These are phyloP conservation scores for Phrynocephalus forsythii DNA, from an alignment of 2,797 vertebrate species.

Conservation along the genomic window DNA sequence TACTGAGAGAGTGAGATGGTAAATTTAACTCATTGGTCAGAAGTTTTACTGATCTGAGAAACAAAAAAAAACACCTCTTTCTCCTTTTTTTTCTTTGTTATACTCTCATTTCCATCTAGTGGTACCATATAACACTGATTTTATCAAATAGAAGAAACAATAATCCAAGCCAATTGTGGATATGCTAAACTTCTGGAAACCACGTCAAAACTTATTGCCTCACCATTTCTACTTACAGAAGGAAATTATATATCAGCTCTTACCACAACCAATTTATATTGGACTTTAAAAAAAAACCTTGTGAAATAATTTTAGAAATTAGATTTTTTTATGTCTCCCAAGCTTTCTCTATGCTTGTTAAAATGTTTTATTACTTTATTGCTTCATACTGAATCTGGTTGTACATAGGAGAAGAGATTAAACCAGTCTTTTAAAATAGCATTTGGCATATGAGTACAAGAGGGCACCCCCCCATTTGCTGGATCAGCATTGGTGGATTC, in stretches of 20 bases:
- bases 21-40: slow-evolving; percentile 47
- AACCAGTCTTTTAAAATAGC: too few relatives aligned
- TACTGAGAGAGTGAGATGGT: slow-evolving; percentile 35
- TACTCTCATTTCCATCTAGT: slow-evolving; percentile 6
- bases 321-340: neutral
- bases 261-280: neutral
- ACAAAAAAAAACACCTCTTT: slow-evolving; percentile 7
- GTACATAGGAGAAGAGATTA: too few relatives aligned
- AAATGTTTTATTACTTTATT: neutral
- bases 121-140: neutral
- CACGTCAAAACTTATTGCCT: neutral
- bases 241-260: neutral
- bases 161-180: slow-evolving; percentile 11
- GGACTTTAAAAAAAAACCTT: neutral
- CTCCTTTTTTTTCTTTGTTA: neutral
- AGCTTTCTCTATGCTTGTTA: neutral
- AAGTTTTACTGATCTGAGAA: slow-evolving; percentile 53
- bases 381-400: too few relatives aligned
- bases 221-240: neutral
- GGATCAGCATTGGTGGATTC: too few relatives aligned
- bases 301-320: neutral
- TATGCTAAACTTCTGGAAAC: neutral
- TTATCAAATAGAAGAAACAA: neutral
- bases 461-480: too few relatives aligned
- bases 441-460: too few relatives aligned